Base-by-base conservation (phyloP, 2,888 invertebrate species). In the Chouioia cunea region DNA sequence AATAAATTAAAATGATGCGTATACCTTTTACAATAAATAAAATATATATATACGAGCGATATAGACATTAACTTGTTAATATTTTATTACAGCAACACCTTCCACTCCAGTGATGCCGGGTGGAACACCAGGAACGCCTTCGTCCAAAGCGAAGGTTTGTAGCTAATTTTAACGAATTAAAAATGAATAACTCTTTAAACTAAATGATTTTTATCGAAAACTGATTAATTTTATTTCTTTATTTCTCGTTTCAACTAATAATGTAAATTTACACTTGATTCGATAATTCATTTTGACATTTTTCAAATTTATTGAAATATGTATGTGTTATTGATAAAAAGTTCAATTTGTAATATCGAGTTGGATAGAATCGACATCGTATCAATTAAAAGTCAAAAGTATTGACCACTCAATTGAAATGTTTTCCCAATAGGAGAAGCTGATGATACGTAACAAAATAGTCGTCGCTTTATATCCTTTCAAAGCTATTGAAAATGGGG, bases 381-480 rank as follows among this genome's bases (percentile, higher is more conserved):
- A 50, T 50, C 16, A 6, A 16, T 50, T 50, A 12, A 12, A 36
- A 36, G 6, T 10, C 6, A 36, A 36, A 36, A 36, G 12, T 10
- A 6, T 50, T n/a, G 4, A 18, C 20, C 50, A 18, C 50, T 50
- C 50, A 18, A 8, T 50, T 12, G 18, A 36, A 10, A 48, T 6
- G 48, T 48, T 48, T 3, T 48, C 4, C 8, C 48, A 50, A 20
- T 88, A 92, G 90, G 92, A 92, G 81, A 93, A 91, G 86, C 80
- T 87, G 71, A 85, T 88, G 80, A 88, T 89, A 78, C 90, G 93
- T 86, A 89, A 91, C 74, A 95, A 94, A 88, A 89, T 94, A 69
- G 96, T 96, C 65, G 94, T 96, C 77, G 96, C 96, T 59, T 88
- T 96, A 52, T 96, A 96, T 87, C 93, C 95, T 76, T 96, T 96